Percentiles rank a stretch among this genome's conserved stretches.
phyloP scores from a whole-genome alignment of 2,113 vertebrate species.

The Rhea pennata region DNA sequence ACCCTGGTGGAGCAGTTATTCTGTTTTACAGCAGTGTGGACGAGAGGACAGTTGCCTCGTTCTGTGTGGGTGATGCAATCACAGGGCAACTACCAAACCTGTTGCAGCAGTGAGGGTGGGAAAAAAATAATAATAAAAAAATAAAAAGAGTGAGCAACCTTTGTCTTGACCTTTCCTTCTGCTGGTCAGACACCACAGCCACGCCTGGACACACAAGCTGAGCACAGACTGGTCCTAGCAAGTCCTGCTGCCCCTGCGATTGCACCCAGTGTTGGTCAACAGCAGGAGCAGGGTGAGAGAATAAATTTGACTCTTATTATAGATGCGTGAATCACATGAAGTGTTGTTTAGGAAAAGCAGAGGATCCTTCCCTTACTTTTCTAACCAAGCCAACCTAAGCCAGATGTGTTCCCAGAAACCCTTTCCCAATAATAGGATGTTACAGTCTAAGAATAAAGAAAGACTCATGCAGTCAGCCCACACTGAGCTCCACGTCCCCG shows the following conservation, averaged over 20 bases:
- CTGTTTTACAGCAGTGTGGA: fast-evolving
- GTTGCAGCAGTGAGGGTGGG: not conserved
- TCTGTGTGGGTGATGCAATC: fast-evolving
- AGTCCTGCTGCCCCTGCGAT: not conserved
- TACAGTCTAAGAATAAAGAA: not conserved
- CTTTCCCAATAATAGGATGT: not conserved
- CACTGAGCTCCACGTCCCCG: fast-evolving
- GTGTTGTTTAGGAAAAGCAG: not conserved
- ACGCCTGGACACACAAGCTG: not conserved
- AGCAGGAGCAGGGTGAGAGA: not conserved
- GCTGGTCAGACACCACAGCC: not conserved
- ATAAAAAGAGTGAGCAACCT: fast-evolving
- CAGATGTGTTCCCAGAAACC: not conserved
- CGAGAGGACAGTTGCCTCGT: fast-evolving
- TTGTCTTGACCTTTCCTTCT: too few species aligned
- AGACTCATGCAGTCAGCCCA: not conserved
- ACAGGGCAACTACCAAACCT: not conserved
- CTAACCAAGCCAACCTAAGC: not conserved
- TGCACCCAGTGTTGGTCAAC: not conserved
- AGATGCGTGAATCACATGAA: not conserved
- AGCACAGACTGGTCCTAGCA: fast-evolving
- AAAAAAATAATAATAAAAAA: too few species aligned
- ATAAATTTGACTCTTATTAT: fast-evolving
- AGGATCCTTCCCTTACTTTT: not conserved
- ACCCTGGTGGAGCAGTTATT: not conserved